Evolutionary conservation across 2,113 vertebrate genomes (phyloP), one percentile per base, ranked within the genome.

Genomic region (Tupaia tana): DNA sequence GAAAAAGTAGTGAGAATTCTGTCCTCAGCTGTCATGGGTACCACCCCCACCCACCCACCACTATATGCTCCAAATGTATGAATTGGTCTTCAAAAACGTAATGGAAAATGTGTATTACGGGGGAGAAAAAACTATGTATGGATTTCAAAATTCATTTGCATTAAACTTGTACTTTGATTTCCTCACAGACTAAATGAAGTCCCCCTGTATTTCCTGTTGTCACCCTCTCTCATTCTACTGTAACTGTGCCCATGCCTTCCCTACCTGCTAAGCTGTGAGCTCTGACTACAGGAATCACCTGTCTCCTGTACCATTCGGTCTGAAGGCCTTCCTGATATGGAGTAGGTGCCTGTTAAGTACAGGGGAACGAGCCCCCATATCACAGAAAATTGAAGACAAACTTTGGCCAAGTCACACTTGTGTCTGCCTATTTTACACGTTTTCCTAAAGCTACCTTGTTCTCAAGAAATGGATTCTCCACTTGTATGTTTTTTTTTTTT

Each of bases 401-500:
- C n/a, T 59, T 56, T 1, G 8, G 15, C 59, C 83, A 31, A 43
- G 22, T 84, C 75, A 64, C 87, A 34, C 11, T 11, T 59, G 22
- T 14, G 7, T 59, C 92, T 75, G 2, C 81, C 25, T 87, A 58
- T 24, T 79, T 81, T 31, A 74, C 34, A 61, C 56, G 87, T 92
- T 81, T 86, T 92, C 86, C 56, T 70, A 31, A 83, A 90, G 13
- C 67, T 58, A 43, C 63, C 75, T 52, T 4, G 1, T 71, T 88
- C 14, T 81, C 25, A 86, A 92, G 78, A 96, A 97, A 77, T 31
- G 16, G 27, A 86, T 92, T 95, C 93, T 77, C 31, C 0, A 0
- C 56, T 20, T 61, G 70, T 14, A 9, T 61, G n/a, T n/a, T n/a
- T n/a, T n/a, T n/a, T n/a, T n/a, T n/a, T 8, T 77, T 90, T 88